Conservation (phyloP, 2,888 invertebrate genomes). For the Agrochola macilenta region DNA sequence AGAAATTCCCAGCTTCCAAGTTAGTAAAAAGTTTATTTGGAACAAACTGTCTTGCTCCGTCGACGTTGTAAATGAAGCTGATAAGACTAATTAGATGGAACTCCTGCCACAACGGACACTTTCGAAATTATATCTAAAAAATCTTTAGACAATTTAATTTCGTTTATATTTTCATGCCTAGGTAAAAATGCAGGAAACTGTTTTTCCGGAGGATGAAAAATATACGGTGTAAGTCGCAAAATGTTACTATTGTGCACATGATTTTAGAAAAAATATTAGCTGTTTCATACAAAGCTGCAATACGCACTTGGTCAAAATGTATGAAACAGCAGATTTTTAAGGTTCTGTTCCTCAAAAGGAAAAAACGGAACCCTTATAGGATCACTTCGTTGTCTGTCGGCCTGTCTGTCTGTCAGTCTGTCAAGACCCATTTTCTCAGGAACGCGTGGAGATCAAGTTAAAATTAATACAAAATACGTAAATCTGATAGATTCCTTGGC, state of each 20-base stretch:
- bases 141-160: slow-evolving; percentile 48
- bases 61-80: slow-evolving; percentile 52
- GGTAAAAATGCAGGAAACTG: not conserved
- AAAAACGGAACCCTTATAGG: too few relatives aligned
- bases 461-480: too few relatives aligned
- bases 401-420: too few relatives aligned
- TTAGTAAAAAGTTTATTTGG: slow-evolving; percentile 58
- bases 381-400: too few relatives aligned
- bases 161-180: slow-evolving; percentile 2
- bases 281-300: too few relatives aligned
- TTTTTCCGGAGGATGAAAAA: not conserved
- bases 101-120: slow-evolving; percentile 36
- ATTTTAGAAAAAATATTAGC: too few relatives aligned
- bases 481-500: too few relatives aligned
- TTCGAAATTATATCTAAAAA: slow-evolving; percentile 42
- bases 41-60: slow-evolving; percentile 52
- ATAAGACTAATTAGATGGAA: slow-evolving; percentile 57
- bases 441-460: too few relatives aligned
- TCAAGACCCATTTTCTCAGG: too few relatives aligned
- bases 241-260: not conserved
- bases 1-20: slow-evolving; percentile 51
- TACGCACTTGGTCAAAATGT: not conserved
- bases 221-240: not conserved
- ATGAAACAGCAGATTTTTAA: not conserved
- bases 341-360: too few relatives aligned